Evolutionary conservation across 2,888 invertebrate genomes (phyloP).

Genomic region (Agrotis puta): DNA sequence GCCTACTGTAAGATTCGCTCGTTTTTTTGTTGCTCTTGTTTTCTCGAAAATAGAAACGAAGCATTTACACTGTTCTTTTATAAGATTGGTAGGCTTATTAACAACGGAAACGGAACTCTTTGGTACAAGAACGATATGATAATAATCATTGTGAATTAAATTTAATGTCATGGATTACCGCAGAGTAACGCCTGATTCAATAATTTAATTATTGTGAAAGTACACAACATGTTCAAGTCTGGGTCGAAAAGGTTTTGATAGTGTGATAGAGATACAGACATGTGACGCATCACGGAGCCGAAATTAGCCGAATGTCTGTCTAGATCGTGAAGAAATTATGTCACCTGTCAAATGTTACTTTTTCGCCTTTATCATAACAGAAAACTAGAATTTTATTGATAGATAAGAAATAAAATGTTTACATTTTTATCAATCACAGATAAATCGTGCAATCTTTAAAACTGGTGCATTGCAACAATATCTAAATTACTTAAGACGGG

Average conservation of each 20-base stretch:
- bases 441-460: background rate
- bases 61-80: background rate
- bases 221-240: too few species aligned
- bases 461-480: slow-evolving; percentile 49
- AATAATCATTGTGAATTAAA: too few species aligned
- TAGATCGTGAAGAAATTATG: background rate
- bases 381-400: background rate
- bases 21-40: background rate
- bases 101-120: background rate
- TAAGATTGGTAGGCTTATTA: background rate
- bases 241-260: too few species aligned
- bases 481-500: too few species aligned
- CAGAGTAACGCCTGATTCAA: too few species aligned
- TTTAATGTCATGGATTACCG: too few species aligned
- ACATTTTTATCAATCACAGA: background rate
- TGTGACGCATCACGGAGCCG: too few species aligned
- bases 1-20: too few species aligned
- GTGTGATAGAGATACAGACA: too few species aligned
- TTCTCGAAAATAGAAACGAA: slow-evolving; percentile 14
- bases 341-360: slow-evolving; percentile 4
- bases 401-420: background rate
- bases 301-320: too few species aligned
- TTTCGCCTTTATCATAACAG: background rate
- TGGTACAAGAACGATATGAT: too few species aligned
- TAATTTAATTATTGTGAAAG: too few species aligned